Base-by-base conservation (phyloP, 1,140 invertebrate genomes). In the Danaus plexippus region DNA sequence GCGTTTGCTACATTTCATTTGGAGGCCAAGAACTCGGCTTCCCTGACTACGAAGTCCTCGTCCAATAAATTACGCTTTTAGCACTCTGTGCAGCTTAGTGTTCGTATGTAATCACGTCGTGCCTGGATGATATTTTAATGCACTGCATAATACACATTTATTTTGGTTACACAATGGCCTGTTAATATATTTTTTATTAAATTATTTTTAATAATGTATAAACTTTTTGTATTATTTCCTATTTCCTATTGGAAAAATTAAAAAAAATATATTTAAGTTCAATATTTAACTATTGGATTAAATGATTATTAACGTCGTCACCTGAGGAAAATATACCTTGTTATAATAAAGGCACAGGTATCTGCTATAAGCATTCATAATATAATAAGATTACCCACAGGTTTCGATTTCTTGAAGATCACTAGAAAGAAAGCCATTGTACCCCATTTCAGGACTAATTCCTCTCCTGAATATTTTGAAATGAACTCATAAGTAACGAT, bases 31-130 rank as follows among this genome's bases (percentile, higher is more conserved):
- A 94, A 74, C 72, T 95, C 15, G 88, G 90, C n/a, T 93, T 91
- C 79, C 84, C 89, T 18, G 92, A 94, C 32, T 96, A 92, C 69
- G 94, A 96, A 87, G 87, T 95, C 61, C 88, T 94, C 47, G 87
- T 92, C 43, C 49, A 45, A 44, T 49, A 51, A 51, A 11, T 43
- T 22, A 12, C 13, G n/a, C 40, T 55, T 13, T 40, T 50, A 49
- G 22, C 42, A 47, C 57, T 55, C 45, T 59, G 54, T 49, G 52
- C 55, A 64, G 54, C 15, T 56, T 57, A 40, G 52, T 52, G 49
- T 60, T 47, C 60, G 52, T 51, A 53, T n/a, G 41, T 61, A 62
- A 59, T 63, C 64, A 67, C 63, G 56, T 47, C 61, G 61, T 71
- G 69, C 61, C 55, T 69, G 56, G 54, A 63, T 66, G 55, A 48